Base-by-base conservation (phyloP, 1,140 invertebrate species). In the Drosophila teissieri region DNA sequence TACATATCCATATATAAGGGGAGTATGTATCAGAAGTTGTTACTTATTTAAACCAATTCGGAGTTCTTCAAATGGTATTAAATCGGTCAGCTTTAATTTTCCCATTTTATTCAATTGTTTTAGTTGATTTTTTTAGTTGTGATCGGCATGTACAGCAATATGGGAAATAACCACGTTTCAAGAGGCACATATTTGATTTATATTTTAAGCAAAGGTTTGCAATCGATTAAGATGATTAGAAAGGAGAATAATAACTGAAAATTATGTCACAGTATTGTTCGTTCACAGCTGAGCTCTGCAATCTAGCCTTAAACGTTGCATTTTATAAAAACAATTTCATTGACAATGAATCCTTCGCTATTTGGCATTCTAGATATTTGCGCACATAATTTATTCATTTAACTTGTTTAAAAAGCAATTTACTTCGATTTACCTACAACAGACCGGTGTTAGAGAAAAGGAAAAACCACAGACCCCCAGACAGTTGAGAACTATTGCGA, bases 401-500 rank as follows among this genome's bases (percentile, higher is more conserved):
- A 44, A 52, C 42, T 68, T 68, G 27, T n/a, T 67, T 67, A 67
- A 67, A 70, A 70, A 40, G 36, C 64, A 46, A 69, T 70, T 70
- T 69, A 69, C 73, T 55, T 58, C 68, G 53, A 70, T 78, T 77
- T 83, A 79, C 64, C 49, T 34, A 8, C 8, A 70, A 57, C 48
- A 56, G 17, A 24, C 27, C 14, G 63, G 24, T 14, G 34, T 15
- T 8, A 8, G 22, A 37, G 39, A 68, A 24, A 36, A 52, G 6
- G 31, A 69, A 46, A 45, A 48, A 22, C 51, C 67, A 31, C 64
- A 55, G 52, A 40, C 36, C 67, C 44, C 51, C 51, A 48, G 67
- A 40, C 36, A 56, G 67, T 48, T 69, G 64, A 53, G 73, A 88
- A 88, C 83, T 79, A 88, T 86, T 82, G 60, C 42, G 54, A 82